Conservation (phyloP, 53 echinoderm and acorn worm genomes). For the Holothuria leucospilota region DNA sequence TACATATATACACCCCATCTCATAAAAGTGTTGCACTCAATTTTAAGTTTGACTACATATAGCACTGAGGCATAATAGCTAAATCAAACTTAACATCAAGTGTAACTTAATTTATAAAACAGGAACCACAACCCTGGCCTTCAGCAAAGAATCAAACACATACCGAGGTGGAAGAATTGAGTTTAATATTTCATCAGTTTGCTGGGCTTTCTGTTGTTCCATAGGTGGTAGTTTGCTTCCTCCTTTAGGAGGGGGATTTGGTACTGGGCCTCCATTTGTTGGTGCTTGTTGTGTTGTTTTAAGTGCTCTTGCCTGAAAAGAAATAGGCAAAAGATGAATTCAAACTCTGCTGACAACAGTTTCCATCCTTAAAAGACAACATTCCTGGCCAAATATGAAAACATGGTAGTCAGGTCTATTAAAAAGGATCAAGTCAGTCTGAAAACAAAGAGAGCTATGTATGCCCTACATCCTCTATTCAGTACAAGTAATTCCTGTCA, state of each 20-base stretch:
- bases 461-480: no score
- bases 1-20: no score
- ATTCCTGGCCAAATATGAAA: background rate
- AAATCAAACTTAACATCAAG: no score
- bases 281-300: conserved; percentile 90
- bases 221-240: conserved; percentile 96
- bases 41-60: no score
- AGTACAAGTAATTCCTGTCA: no score
- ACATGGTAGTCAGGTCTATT: background rate
- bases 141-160: background rate
- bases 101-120: no score
- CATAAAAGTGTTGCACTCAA: no score
- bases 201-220: conserved; percentile 97
- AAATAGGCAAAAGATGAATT: background rate
- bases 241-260: conserved; percentile 95
- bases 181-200: conserved; percentile 98
- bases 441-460: no score
- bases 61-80: no score
- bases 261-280: conserved; percentile 89
- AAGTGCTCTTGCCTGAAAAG: conserved; percentile 84
- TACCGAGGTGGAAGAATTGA: conserved; percentile 96
- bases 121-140: no score
- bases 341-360: background rate
- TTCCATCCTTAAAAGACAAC: background rate
- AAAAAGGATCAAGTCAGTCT: no score